These are phyloP conservation scores for Drosophila tropicalis DNA, from an alignment of 1,140 invertebrate genomes.

Conservation along the genomic window DNA sequence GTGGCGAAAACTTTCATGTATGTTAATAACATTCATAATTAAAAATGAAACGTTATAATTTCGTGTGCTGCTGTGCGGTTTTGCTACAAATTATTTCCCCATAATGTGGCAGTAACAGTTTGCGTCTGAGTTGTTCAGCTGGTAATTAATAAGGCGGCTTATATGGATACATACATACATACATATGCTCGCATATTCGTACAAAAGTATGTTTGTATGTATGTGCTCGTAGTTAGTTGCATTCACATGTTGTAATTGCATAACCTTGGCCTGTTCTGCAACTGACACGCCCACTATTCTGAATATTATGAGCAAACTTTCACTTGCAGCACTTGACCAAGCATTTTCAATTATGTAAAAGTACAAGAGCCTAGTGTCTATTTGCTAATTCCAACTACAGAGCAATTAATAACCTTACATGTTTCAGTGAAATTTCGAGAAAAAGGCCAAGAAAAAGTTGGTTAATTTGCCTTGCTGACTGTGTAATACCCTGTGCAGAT, in stretches of 20 bases:
- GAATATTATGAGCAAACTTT: conserved; percentile 49
- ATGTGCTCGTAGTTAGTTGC: not conserved
- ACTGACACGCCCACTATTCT: not conserved
- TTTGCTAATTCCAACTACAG: conserved; percentile 31
- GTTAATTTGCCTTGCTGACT: no score
- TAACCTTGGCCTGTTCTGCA: not conserved
- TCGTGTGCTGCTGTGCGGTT: conserved; percentile 46
- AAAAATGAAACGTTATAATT: conserved; percentile 78
- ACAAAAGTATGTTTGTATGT: no score
- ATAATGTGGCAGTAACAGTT: conserved; percentile 38
- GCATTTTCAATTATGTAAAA: conserved; percentile 31
- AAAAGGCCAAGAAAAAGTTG: not conserved
- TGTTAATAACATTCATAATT: conserved; percentile 79
- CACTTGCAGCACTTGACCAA: conserved; percentile 21
- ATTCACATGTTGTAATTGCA: conserved; percentile 2
- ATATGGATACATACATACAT: not conserved
- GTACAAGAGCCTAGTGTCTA: conserved; percentile 21
- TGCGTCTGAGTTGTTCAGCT: conserved; percentile 12
- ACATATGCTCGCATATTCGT: not conserved
- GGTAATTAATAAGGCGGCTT: conserved; percentile 45
- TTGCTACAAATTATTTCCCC: conserved; percentile 44
- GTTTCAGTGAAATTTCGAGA: conserved; percentile 14
- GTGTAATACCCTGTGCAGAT: not conserved
- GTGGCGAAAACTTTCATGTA: conserved; percentile 67
- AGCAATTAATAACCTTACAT: conserved; percentile 50